phyloP scores from a whole-genome alignment of 2,797 vertebrate genomes.

The Picus viridis region DNA sequence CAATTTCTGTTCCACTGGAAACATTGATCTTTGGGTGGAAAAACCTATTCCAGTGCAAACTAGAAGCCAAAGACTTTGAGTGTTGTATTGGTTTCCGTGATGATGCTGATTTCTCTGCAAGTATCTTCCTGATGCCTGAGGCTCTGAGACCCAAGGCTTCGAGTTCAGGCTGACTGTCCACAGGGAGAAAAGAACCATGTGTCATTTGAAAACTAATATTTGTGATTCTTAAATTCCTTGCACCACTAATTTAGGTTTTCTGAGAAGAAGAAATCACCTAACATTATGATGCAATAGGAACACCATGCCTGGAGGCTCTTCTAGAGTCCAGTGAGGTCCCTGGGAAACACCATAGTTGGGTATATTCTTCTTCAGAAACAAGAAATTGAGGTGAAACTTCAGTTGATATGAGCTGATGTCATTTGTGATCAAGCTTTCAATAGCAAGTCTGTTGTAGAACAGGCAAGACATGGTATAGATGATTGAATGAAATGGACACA shows the following conservation, averaged over 20 bases:
- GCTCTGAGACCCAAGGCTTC: rapidly evolving
- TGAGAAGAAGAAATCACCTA: not conserved
- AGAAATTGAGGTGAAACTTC: not conserved
- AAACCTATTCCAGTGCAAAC: not conserved
- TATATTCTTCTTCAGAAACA: not conserved
- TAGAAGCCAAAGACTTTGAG: not conserved
- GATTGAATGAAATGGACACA: not conserved
- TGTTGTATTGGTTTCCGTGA: not conserved
- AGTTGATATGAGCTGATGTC: not conserved
- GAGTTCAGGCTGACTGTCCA: not conserved
- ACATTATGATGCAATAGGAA: not conserved
- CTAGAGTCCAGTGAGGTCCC: not conserved
- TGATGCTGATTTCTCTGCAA: not conserved
- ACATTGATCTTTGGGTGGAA: not conserved
- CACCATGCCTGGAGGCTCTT: not conserved
- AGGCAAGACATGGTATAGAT: not conserved
- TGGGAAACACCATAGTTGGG: not conserved
- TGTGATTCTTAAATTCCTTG: not conserved
- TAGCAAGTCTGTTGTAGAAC: not conserved
- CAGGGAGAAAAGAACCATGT: not conserved
- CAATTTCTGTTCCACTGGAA: not conserved
- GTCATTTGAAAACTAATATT: rapidly evolving
- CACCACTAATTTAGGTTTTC: not conserved
- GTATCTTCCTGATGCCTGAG: not conserved
- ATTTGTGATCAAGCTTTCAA: not conserved